Evolutionary conservation across 2,888 invertebrate genomes (phyloP), one percentile per base, ranked within the genome.

Genomic region (Apomyelois bistriatella): DNA sequence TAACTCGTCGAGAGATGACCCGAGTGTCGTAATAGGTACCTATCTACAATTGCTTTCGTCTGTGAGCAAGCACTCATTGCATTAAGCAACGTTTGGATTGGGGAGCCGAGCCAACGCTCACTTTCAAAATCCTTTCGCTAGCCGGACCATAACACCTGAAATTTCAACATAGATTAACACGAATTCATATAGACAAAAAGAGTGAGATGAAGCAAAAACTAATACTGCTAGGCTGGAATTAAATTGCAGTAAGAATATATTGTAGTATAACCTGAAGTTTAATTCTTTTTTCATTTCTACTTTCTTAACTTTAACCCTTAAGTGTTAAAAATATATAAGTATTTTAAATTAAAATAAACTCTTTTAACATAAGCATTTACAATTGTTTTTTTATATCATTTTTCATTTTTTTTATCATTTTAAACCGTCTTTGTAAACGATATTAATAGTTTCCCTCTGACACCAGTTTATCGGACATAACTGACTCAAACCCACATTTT

Each of bases 81-180:
- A 61, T 74, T 75, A 66, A 62, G 70, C 68, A 75, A 73, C 65
- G 59, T 53, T 60, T 58, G 54, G 57, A 62, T 65, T 60, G 56
- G 59, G 62, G 53, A 46, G 38, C 55, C 54, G 32, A 15, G 13
- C 16, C 4, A 32, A 68, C 75, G 62, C 74, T 80, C 76, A 81
- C 82, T 82, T 82, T 79, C 76, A 74, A 78, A 70, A 76, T 77
- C 76, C 76, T 77, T 75, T 80, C 72, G 73, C 72, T 70, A 47
- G 55, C 48, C 28, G 22, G 48, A 38, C 30, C 41, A 50, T 49
- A 42, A 46, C 53, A 57, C 55, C 58, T 58, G 58, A 55, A 55
- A 58, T 57, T 58, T 58, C 53, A 48, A 40, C 48, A 38, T 35
- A 40, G 17, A 22, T 30, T 53, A 40, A 13, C 15, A 40, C 15